Conservation (phyloP, 1,140 invertebrate species). For the Drosophila athabasca region DNA sequence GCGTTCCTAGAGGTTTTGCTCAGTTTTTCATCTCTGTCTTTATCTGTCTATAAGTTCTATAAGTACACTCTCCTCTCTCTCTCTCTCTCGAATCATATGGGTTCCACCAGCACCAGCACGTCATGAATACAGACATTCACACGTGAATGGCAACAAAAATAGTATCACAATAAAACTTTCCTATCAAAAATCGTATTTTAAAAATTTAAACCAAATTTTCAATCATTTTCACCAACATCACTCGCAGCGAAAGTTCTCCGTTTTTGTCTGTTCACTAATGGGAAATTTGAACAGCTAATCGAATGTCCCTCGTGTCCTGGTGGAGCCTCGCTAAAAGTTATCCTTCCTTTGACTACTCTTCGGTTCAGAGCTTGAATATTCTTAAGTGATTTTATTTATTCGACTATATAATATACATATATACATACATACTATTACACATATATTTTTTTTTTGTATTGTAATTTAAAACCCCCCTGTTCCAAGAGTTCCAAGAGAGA, state of each 20-base stretch:
- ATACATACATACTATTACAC: slow-evolving; percentile 9
- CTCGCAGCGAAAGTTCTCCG: too few species aligned
- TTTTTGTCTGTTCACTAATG: too few species aligned
- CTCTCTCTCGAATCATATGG: neutral
- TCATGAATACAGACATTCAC: too few species aligned
- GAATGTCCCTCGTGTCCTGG: neutral
- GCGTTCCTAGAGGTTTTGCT: slow-evolving; percentile 49
- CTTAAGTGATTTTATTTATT: slow-evolving; percentile 76
- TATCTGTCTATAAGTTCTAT: too few species aligned
- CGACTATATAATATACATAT: slow-evolving; percentile 22
- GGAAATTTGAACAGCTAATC: too few species aligned
- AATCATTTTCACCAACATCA: too few species aligned
- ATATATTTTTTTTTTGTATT: slow-evolving; percentile 21
- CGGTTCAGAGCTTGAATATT: slow-evolving; percentile 65
- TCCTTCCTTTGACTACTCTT: slow-evolving; percentile 8
- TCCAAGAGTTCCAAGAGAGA: slow-evolving; percentile 61
- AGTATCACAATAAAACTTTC: too few species aligned
- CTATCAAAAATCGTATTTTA: too few species aligned
- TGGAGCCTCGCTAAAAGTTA: neutral
- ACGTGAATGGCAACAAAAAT: too few species aligned
- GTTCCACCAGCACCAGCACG: too few species aligned
- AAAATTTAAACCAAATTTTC: too few species aligned
- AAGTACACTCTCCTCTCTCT: slow-evolving; percentile 1
- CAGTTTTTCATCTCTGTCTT: neutral
- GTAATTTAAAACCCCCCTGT: slow-evolving; percentile 16